Evolutionary conservation across 1,140 invertebrate species (phyloP).

Genomic region (Bombus pascuorum): DNA sequence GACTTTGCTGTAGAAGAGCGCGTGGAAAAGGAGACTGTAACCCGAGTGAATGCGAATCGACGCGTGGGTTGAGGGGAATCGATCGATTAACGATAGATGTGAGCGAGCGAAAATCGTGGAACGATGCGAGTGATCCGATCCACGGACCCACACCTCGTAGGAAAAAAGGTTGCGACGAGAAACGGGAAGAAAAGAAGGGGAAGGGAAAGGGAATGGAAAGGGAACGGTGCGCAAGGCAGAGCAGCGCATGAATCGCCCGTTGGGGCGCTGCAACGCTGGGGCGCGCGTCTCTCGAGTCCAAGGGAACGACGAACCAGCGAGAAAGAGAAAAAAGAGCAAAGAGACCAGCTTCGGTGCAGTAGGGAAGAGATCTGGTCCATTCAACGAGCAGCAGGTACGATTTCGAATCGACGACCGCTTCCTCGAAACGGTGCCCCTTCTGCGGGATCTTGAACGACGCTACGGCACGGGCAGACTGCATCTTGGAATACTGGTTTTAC

Average conservation of each 20-base stretch:
- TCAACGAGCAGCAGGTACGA: constrained; percentile 58
- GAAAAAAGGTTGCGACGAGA: background rate
- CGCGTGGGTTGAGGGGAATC: background rate
- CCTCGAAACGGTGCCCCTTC: constrained; percentile 68
- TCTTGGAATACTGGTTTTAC: constrained; percentile 47
- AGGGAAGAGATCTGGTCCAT: constrained; percentile 56
- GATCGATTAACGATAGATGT: background rate
- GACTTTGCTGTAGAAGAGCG: no score
- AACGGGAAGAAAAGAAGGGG: background rate
- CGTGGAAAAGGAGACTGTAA: background rate
- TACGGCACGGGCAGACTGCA: constrained; percentile 12
- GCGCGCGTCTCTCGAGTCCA: background rate
- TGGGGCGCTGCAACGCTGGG: background rate
- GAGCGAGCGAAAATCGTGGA: constrained; percentile 3
- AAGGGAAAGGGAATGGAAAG: background rate
- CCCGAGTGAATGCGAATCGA: background rate
- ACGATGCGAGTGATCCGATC: background rate
- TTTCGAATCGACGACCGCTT: constrained; percentile 70
- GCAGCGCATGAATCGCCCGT: constrained; percentile 2
- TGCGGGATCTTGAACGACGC: constrained; percentile 45
- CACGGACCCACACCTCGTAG: background rate
- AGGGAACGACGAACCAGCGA: background rate
- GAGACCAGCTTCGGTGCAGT: background rate
- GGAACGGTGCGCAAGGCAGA: background rate
- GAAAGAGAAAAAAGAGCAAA: constrained; percentile 31